phyloP scores from a whole-genome alignment of 2,888 invertebrate species.

The Tiphia femorata region DNA sequence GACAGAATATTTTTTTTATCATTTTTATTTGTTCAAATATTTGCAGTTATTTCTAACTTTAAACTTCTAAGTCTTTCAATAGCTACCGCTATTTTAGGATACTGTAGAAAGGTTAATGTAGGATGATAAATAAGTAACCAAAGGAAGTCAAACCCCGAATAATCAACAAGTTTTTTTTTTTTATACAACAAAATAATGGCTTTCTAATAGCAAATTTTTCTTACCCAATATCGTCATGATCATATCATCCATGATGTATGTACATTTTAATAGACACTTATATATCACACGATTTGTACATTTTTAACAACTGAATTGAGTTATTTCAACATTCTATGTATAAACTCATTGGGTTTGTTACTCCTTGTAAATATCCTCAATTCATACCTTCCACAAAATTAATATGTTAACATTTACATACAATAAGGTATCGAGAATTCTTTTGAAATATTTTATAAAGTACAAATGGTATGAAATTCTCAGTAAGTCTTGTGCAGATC shows the following conservation, averaged over 20 bases:
- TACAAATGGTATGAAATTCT: conserved; percentile 61
- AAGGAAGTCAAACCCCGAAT: conserved; percentile 56
- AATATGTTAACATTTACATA: conserved; percentile 22
- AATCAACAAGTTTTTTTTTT: conserved; percentile 56
- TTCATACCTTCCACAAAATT: conserved; percentile 20
- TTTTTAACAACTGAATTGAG: conserved; percentile 53
- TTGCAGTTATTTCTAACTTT: conserved; percentile 43
- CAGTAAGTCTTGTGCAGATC: conserved; percentile 48
- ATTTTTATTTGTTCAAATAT: conserved; percentile 46
- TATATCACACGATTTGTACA: conserved; percentile 65
- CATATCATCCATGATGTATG: conserved; percentile 46
- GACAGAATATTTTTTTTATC: conserved; percentile 39
- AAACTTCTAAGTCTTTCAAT: conserved; percentile 38
- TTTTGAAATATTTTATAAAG: conserved; percentile 42
- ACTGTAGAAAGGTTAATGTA: conserved; percentile 47
- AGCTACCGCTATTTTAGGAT: conserved; percentile 37
- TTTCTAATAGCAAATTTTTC: conserved; percentile 41
- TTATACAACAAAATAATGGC: conserved; percentile 64
- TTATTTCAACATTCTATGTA: conserved; percentile 16
- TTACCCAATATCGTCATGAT: conserved; percentile 39
- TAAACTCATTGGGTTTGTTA: conserved; percentile 10
- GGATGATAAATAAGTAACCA: conserved; percentile 54
- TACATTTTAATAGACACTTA: conserved; percentile 56
- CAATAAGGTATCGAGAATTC: conserved; percentile 31
- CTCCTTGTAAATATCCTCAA: conserved; percentile 2